These are phyloP conservation scores for Ammodramus savannarum DNA, from an alignment of 2,113 vertebrate species.

Conservation along the genomic window DNA sequence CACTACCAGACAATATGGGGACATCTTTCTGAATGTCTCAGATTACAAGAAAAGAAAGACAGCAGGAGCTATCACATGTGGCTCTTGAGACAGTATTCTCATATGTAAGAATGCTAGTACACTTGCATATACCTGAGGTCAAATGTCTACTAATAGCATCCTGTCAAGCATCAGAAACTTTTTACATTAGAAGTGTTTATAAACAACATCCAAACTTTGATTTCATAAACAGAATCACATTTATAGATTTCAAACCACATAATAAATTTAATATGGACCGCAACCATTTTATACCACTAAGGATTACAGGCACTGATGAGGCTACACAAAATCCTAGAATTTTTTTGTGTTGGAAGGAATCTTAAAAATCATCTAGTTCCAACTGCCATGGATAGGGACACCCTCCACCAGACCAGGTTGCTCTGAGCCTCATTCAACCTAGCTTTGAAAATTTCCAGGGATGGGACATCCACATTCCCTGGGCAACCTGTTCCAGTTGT, in stretches of 20 bases:
- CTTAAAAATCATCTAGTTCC: neutral
- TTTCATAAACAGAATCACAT: neutral
- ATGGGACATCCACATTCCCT: neutral
- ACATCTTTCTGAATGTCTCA: neutral
- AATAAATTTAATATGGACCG: neutral
- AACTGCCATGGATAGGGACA: neutral
- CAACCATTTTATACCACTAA: neutral
- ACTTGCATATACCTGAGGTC: neutral
- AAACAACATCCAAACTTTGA: neutral
- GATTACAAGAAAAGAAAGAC: neutral
- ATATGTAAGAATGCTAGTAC: neutral
- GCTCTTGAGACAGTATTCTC: neutral
- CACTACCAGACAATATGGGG: neutral
- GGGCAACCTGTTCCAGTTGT: neutral
- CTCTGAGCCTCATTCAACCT: neutral
- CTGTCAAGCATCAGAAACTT: neutral
- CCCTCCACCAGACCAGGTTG: neutral
- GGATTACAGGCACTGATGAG: neutral
- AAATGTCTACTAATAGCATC: neutral
- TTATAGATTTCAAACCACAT: neutral
- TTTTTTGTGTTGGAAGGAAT: neutral
- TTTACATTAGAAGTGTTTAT: neutral
- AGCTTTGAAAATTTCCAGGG: neutral
- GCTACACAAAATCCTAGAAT: neutral
- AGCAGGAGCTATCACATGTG: neutral